Base-by-base conservation (phyloP, 2,888 invertebrate species). In the Eulithis prunata region DNA sequence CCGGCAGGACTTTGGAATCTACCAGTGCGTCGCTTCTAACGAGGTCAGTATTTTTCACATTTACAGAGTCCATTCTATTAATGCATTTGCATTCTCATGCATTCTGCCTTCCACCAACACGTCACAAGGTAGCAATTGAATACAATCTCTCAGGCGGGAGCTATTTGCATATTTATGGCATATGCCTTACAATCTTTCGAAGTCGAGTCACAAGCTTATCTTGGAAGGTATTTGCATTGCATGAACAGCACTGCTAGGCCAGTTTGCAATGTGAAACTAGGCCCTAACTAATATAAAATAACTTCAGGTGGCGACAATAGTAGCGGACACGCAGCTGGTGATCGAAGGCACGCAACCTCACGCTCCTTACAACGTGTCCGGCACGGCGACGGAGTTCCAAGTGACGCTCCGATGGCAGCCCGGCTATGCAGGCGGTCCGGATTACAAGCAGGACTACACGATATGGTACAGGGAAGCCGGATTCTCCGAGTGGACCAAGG, bases 291-390 rank as follows among this genome's bases (percentile, higher is more conserved):
- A 32, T 4, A 32, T 32, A 32, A 10, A 41, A 41, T 41, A 41
- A 36, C 47, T 53, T 14, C 62, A 93, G 93, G 98, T 99, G 76
- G 98, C 98, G 53, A 98, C 98, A n/a, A 96, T 99, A 85, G 96
- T 98, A 64, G 96, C 97, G 21, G 96, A 97, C 74, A 97, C 98
- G 57, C 97, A 97, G 85, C 93, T 98, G 68, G 97, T 98, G 75
- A 97, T 98, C 75, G 97, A 98, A 90, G 98, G 98, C 70, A 99
- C 99, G 13, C 98, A 98, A 82, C 99, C 99, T 13, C 99, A 99
- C 91, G 98, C 99, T 52, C 99, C 99, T 0, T 98, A 98, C 94
- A 99, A 99, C 91, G 95, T 99, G 68, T 96, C 97, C 36, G 98
- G 97, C 47, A 96, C 96, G 55, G 96, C 98, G 52, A 97, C 96